Base-by-base conservation (phyloP, 2,797 vertebrate genomes). In the Champsocephalus esox region DNA sequence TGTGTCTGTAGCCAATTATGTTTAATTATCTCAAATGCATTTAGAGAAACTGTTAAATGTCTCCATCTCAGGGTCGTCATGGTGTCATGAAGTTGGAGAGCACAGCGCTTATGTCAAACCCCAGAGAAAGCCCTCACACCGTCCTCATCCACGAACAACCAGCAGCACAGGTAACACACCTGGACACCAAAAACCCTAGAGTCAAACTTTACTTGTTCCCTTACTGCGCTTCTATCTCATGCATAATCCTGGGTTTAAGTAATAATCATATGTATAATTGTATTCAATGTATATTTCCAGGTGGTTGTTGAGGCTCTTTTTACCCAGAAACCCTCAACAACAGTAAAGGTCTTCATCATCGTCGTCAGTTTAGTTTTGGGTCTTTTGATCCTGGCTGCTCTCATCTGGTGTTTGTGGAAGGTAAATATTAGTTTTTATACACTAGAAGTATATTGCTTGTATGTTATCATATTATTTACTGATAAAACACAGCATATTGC, bases 341-440 rank as follows among this genome's bases (percentile, higher is more conserved):
- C 11, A 3, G 94, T 98, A 55, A 90, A 92, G 34, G 70, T 96
- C n/a, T 89, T 95, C 59, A 95, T 99, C 83, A 94, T 98, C 48
- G 79, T 87, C 19, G 78, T 93, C 59, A 96, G 97, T 74, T 94
- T 98, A 84, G 24, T 95, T 24, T 1, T 96, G 74, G 97, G 97
- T 44, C 68, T 99, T 65, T 21, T 83, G 50, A 94, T 98, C 86
- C 90, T 99, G 85, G 80, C 93, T 43, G n/a, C 96, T 32, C 95
- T 99, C 84, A 95, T 97, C 34, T 93, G 94, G 83, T 76, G 95
- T 73, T 92, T 99, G 73, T 97, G 96, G 96, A 98, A 98, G 97
- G 98, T 99, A 93, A 79, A 90, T 17, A 5, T 12, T n/a, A 2
- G 0, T 9, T 46, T 28, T 57, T 43, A 49, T 28, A 34, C 61